Conservation (phyloP, 2,888 invertebrate species). For the Drosophila sordidapex region DNA sequence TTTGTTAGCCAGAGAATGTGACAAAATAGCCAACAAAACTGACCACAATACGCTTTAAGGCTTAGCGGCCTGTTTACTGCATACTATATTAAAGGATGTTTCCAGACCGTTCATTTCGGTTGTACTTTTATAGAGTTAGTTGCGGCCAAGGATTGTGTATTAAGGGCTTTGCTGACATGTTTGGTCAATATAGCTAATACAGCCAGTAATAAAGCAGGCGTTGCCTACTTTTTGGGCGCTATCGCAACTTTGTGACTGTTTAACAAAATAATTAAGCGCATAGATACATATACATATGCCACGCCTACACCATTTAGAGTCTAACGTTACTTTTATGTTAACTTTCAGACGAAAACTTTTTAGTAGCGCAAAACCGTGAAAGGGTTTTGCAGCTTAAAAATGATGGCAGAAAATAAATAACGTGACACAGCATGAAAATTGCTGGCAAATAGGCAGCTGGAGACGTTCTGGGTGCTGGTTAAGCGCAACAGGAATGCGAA, state of each 20-base stretch:
- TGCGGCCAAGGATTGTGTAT: constrained; percentile 38
- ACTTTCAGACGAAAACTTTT: constrained; percentile 57
- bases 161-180: constrained; percentile 54
- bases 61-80: constrained; percentile 47
- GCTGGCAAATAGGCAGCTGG: constrained; percentile 45
- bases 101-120: constrained; percentile 13
- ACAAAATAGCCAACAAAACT: constrained; percentile 36
- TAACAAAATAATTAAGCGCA: constrained; percentile 64
- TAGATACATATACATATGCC: constrained; percentile 29
- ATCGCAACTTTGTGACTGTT: constrained; percentile 41
- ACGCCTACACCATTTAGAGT: constrained; percentile 34
- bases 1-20: constrained; percentile 20
- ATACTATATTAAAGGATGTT: constrained; percentile 13
- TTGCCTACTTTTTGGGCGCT: constrained; percentile 22
- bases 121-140: constrained; percentile 20
- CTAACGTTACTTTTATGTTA: constrained; percentile 67
- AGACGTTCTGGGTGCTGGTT: constrained; percentile 35
- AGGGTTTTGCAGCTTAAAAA: constrained; percentile 57
- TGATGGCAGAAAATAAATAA: constrained; percentile 65
- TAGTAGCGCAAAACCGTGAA: constrained; percentile 38
- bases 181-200: constrained; percentile 40
- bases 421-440: constrained; percentile 78
- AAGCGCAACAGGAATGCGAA: constrained; percentile 54
- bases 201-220: constrained; percentile 15
- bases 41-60: constrained; percentile 70